A percentile compares a stretch with the other conserved stretches of the same genome.
phyloP scores from a whole-genome alignment of 2,113 vertebrate species.

The Phyllostomus hastatus region DNA sequence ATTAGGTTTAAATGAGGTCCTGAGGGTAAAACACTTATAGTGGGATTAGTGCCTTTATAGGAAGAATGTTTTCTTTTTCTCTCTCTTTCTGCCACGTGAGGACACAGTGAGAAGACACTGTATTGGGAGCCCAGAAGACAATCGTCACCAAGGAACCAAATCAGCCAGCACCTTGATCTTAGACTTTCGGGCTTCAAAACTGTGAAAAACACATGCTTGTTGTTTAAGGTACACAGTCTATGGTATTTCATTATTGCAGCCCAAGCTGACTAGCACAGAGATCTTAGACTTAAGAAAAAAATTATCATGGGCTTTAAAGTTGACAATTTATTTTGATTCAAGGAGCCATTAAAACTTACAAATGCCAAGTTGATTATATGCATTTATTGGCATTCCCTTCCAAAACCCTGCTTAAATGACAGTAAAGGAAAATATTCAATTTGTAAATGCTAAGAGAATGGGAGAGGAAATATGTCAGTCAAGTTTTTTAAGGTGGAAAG shows the following conservation, averaged over 20 bases:
- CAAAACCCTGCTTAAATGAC: slow-evolving; percentile 13
- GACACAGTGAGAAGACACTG: background rate
- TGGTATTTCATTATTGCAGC: background rate
- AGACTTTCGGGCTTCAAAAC: background rate
- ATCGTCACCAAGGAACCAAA: background rate
- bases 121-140: background rate
- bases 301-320: slow-evolving; percentile 16
- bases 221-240: background rate
- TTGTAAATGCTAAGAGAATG: background rate
- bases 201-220: background rate
- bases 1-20: background rate
- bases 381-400: background rate
- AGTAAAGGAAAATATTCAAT: slow-evolving; percentile 26
- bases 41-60: background rate
- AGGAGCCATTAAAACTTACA: slow-evolving; percentile 33
- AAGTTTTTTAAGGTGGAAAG: background rate
- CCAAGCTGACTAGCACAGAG: background rate
- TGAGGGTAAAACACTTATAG: background rate
- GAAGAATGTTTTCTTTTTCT: background rate
- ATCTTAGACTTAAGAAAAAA: background rate
- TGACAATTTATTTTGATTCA: slow-evolving; percentile 48
- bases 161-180: background rate
- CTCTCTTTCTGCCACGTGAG: background rate
- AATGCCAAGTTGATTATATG: slow-evolving; percentile 10
- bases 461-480: background rate